Evolutionary conservation across 1,140 invertebrate species (phyloP).

Genomic region (Glossosoma conforme): DNA sequence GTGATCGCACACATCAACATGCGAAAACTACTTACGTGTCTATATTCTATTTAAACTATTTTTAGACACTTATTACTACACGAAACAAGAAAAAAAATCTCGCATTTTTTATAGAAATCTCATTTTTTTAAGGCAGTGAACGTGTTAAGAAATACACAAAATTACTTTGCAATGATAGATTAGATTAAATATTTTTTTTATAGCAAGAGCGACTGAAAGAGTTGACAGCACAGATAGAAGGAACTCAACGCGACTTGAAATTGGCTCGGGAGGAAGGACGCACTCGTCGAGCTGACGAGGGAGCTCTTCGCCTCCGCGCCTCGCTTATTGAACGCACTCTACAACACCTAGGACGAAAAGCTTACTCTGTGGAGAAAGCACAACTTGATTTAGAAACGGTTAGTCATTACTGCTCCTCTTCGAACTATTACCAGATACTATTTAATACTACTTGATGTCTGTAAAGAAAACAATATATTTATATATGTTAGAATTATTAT

Average conservation of each 20-base stretch:
- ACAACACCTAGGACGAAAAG: conserved; percentile 50
- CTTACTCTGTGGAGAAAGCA: conserved; percentile 53
- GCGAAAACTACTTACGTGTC: too few relatives aligned
- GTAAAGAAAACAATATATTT: neutral
- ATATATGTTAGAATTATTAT: neutral
- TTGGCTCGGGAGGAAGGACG: conserved; percentile 31
- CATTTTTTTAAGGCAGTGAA: too few relatives aligned
- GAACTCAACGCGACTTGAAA: conserved; percentile 45
- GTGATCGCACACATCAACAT: too few relatives aligned
- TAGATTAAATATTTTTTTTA: conserved; percentile 3
- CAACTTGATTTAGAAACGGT: conserved; percentile 49
- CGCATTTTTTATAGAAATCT: too few relatives aligned
- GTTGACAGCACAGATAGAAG: too few relatives aligned
- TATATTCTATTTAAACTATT: too few relatives aligned
- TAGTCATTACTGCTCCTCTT: conserved; percentile 4
- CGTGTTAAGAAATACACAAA: too few relatives aligned
- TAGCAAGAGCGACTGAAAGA: conserved; percentile 43
- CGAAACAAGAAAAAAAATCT: too few relatives aligned
- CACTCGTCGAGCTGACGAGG: conserved; percentile 55
- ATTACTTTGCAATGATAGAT: neutral
- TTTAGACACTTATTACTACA: too few relatives aligned
- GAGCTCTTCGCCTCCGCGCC: conserved; percentile 54
- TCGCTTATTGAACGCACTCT: conserved; percentile 53
- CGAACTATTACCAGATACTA: neutral
- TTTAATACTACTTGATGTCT: neutral